Percentiles rank a stretch among this genome's conserved stretches.
These are phyloP conservation scores for Meda fulgida DNA, from an alignment of 2,797 vertebrate genomes.

Conservation along the genomic window DNA sequence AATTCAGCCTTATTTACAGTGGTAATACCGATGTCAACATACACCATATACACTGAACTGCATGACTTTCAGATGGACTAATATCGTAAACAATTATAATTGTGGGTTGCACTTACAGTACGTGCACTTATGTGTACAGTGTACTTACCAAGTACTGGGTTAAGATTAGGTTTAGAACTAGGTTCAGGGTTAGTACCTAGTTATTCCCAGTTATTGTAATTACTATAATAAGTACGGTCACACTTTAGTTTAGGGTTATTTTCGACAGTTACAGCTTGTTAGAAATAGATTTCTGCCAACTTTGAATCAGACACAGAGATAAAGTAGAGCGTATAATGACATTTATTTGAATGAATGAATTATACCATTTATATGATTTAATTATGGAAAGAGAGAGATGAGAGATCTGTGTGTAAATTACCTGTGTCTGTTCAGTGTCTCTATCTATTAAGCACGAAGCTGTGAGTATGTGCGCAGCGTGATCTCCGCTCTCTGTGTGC, in stretches of 20 bases:
- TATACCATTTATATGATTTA: neutral
- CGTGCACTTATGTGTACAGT: no score
- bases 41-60: neutral
- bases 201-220: no score
- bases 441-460: no score
- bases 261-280: neutral
- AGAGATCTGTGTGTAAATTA: neutral
- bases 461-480: no score
- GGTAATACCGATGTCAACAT: neutral
- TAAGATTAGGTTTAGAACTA: no score
- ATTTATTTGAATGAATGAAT: neutral
- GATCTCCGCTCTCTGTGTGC: no score
- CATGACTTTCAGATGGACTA: neutral
- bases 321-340: neutral
- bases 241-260: neutral
- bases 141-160: no score
- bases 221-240: no score
- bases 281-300: neutral
- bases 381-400: neutral
- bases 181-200: no score
- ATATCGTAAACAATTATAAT: neutral
- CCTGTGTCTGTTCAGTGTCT: neutral
- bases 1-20: constrained; percentile 6
- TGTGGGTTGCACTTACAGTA: neutral
- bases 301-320: neutral